A percentile compares a stretch with the other conserved stretches of the same genome.
These are phyloP conservation scores for Octopus sinensis DNA, from an alignment of 1,140 invertebrate genomes.

Conservation along the genomic window DNA sequence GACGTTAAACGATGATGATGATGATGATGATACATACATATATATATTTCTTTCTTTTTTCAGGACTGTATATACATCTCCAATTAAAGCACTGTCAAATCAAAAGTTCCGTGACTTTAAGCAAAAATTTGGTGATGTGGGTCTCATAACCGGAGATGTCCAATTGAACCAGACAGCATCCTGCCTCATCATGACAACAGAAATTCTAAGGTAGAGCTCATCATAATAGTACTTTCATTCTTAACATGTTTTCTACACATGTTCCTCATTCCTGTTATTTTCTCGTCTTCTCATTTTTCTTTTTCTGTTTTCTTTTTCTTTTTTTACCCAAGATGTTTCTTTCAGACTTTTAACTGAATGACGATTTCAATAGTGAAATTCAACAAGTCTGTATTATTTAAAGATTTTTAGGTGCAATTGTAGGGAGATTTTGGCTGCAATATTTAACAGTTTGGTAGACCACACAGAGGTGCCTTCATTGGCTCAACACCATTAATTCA, in stretches of 20 bases:
- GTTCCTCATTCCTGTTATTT: not conserved
- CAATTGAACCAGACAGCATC: slow-evolving; percentile 89
- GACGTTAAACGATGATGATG: too few species aligned
- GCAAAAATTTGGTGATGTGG: slow-evolving; percentile 80
- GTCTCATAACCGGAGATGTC: slow-evolving; percentile 91
- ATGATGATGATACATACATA: too few species aligned
- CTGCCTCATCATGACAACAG: slow-evolving; percentile 99
- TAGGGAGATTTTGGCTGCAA: too few species aligned
- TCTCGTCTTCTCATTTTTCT: not conserved
- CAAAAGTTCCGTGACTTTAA: slow-evolving; percentile 99
- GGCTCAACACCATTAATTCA: too few species aligned
- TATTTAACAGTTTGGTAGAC: too few species aligned
- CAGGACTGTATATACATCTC: slow-evolving; percentile 96
- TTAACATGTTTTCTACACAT: too few species aligned
- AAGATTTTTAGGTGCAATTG: too few species aligned
- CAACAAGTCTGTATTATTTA: too few species aligned
- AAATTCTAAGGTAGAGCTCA: slow-evolving; percentile 75
- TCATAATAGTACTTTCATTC: too few species aligned
- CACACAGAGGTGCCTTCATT: too few species aligned
- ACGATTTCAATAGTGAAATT: too few species aligned
- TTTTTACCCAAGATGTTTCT: not conserved
- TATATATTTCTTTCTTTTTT: slow-evolving; percentile 40
- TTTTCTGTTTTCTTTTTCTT: too few species aligned
- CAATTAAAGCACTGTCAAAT: slow-evolving; percentile 98
- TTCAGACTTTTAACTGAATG: not conserved